Evolutionary conservation across 2,888 invertebrate genomes (phyloP).

Genomic region (Acrobasis repandana): DNA sequence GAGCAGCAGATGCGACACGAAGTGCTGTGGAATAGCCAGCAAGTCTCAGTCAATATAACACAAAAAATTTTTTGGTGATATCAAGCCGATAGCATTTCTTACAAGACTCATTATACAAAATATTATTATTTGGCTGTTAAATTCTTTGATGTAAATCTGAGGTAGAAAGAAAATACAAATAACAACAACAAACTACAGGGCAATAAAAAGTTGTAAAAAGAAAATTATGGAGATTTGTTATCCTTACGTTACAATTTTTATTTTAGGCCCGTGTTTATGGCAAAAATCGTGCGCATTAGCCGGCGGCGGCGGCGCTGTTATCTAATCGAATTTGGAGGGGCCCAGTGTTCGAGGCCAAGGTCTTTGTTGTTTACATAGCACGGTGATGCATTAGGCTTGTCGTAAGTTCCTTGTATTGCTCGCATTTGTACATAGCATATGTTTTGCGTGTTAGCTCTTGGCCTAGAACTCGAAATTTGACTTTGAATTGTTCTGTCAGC

Average conservation of each 20-base stretch:
- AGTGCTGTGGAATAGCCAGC: too few species aligned
- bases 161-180: too few species aligned
- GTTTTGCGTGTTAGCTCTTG: constrained; percentile 13
- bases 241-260: too few species aligned
- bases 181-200: too few species aligned
- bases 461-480: constrained; percentile 1
- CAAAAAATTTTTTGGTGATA: too few species aligned
- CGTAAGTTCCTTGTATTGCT: constrained; percentile 25
- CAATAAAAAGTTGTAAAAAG: too few species aligned
- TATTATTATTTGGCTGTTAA: too few species aligned
- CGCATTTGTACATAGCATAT: background rate
- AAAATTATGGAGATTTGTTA: too few species aligned
- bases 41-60: too few species aligned
- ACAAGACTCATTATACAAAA: too few species aligned
- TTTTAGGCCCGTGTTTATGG: constrained; percentile 39
- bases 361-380: constrained; percentile 72
- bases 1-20: background rate
- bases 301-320: constrained; percentile 57
- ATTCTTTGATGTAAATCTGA: too few species aligned
- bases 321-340: constrained; percentile 75
- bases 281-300: constrained; percentile 73
- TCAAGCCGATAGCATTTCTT: too few species aligned
- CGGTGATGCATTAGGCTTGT: constrained; percentile 49
- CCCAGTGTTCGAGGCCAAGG: constrained; percentile 80
- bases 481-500: constrained; percentile 1